Conservation (phyloP, 2,113 vertebrate species). For the Donacobius atricapilla region DNA sequence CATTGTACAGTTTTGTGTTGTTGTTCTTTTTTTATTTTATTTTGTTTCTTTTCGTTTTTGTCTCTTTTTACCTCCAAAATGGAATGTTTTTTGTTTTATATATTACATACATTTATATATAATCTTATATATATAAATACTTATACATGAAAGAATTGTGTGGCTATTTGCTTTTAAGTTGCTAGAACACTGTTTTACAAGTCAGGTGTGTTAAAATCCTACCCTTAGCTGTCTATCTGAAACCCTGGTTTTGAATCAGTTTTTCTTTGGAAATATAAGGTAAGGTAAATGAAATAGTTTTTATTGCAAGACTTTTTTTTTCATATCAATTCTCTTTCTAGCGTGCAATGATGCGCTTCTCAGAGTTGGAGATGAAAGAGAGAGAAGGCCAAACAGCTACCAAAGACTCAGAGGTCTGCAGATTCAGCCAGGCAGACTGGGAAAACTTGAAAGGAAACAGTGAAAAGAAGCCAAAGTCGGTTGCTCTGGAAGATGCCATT, state of each 20-base stretch:
- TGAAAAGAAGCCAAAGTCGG: conserved; percentile 81
- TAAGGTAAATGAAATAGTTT: conserved; percentile 70
- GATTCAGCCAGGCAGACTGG: conserved; percentile 80
- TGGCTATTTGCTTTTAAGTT: conserved; percentile 63
- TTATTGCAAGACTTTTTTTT: conserved; percentile 72
- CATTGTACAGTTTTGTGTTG: conserved; percentile 76
- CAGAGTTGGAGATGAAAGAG: conserved; percentile 96
- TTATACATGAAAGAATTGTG: conserved; percentile 60
- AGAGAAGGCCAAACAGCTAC: conserved; percentile 85
- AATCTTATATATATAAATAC: not conserved
- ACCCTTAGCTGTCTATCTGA: conserved; percentile 45
- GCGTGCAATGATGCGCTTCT: conserved; percentile 96
- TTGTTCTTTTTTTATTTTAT: conserved; percentile 18
- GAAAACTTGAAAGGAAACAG: conserved; percentile 81
- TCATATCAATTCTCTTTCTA: conserved; percentile 85
- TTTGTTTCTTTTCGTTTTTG: conserved; percentile 58
- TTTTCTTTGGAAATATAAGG: conserved; percentile 74
- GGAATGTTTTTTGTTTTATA: conserved; percentile 68
- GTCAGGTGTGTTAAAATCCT: conserved; percentile 63
- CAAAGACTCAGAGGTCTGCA: conserved; percentile 84
- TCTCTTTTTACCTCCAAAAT: conserved; percentile 67
- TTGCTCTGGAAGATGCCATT: conserved; percentile 75
- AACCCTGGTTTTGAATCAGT: conserved; percentile 70
- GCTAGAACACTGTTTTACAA: conserved; percentile 49
- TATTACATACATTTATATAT: conserved; percentile 53